Evolutionary conservation across 2,797 vertebrate genomes (phyloP).

Genomic region (Pseudomugil gertrudae): DNA sequence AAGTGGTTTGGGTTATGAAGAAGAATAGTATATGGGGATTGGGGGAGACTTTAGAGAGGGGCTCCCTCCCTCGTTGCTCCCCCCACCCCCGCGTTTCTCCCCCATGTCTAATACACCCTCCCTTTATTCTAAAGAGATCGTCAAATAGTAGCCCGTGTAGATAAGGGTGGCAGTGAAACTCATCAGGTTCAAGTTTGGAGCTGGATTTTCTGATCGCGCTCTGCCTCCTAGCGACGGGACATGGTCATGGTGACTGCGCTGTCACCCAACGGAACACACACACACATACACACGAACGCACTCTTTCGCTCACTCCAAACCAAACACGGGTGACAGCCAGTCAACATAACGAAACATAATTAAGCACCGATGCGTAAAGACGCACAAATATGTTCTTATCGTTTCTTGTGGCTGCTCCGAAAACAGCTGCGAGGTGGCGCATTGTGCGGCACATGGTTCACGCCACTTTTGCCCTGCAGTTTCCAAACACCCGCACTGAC

Average conservation of each 20-base stretch:
- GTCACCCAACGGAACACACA: constrained; percentile 46
- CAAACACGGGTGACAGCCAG: constrained; percentile 43
- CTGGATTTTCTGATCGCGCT: constrained; percentile 90
- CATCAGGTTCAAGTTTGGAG: constrained; percentile 89
- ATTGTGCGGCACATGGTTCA: constrained; percentile 41
- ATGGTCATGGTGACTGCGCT: constrained; percentile 65
- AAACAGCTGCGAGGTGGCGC: constrained; percentile 14
- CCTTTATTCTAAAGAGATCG: constrained; percentile 77
- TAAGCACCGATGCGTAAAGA: constrained; percentile 38
- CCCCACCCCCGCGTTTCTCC: not conserved
- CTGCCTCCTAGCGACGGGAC: constrained; percentile 94
- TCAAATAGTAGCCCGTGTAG: constrained; percentile 73
- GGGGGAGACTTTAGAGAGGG: not conserved
- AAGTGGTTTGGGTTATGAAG: constrained; percentile 47
- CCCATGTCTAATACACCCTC: constrained; percentile 54
- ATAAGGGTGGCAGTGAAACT: constrained; percentile 79
- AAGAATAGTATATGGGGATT: constrained; percentile 28
- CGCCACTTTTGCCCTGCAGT: constrained; percentile 51
- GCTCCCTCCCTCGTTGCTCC: not conserved
- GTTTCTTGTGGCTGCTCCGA: not conserved
- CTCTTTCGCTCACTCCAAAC: constrained; percentile 8
- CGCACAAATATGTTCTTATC: constrained; percentile 24
- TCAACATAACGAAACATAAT: constrained; percentile 53
- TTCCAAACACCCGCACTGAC: constrained; percentile 35
- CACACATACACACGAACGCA: constrained; percentile 7